These are phyloP conservation scores for Drosophila pegasa DNA, from an alignment of 2,888 invertebrate species.

Conservation along the genomic window DNA sequence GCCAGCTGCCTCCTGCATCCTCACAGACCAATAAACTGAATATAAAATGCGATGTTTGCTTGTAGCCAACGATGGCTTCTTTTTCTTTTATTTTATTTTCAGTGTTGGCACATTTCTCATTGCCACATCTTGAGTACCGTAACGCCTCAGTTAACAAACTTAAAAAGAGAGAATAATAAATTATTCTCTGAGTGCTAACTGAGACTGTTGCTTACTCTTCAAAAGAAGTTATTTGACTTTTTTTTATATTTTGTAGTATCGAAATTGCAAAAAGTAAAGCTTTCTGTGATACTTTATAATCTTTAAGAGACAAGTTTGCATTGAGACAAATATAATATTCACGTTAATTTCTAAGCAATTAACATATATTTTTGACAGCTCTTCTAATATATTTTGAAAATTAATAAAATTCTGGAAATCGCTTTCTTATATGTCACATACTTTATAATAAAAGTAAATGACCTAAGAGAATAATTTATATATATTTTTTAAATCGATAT, in stretches of 20 bases:
- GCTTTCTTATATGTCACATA: background rate
- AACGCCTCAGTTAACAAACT: slow-evolving; percentile 65
- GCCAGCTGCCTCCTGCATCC: slow-evolving; percentile 1
- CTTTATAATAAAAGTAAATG: background rate
- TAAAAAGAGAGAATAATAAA: slow-evolving; percentile 3
- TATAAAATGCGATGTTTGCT: slow-evolving; percentile 54
- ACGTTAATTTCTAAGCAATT: too few species aligned
- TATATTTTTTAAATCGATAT: slow-evolving; percentile 8
- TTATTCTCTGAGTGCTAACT: background rate
- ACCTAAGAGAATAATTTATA: background rate
- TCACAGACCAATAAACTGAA: slow-evolving; percentile 39
- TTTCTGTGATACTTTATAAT: too few species aligned
- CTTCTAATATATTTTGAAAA: too few species aligned
- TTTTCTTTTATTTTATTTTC: slow-evolving; percentile 15
- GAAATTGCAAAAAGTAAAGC: too few species aligned
- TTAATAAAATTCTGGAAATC: too few species aligned
- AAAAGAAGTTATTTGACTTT: too few species aligned
- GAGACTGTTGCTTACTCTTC: background rate
- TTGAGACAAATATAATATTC: too few species aligned
- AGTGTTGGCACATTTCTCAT: slow-evolving; percentile 17
- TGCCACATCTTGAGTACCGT: slow-evolving; percentile 37
- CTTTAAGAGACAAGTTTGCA: too few species aligned
- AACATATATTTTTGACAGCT: too few species aligned
- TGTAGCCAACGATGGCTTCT: slow-evolving; percentile 43
- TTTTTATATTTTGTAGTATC: too few species aligned